phyloP scores from a whole-genome alignment of 2,113 vertebrate genomes.

The Xenopus tropicalis region UCB_Xtro_10.0 CM004443.2:146330501-146331000 shows the following conservation, averaged over 20 bases:
- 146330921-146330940: not conserved
- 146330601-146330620: too few species aligned
- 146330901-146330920: not conserved
- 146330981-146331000: not conserved
- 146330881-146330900: fast-evolving
- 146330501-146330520: too few species aligned
- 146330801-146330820: conserved; percentile 7
- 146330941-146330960: fast-evolving
- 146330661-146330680: not conserved
- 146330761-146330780: not conserved
- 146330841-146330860: not conserved
- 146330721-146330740: conserved; percentile 7
- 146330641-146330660: not conserved
- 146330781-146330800: not conserved
- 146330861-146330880: not conserved
- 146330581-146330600: too few species aligned
- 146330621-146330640: too few species aligned
- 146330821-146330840: conserved; percentile 18
- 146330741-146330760: conserved; percentile 9
- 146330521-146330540: too few species aligned
- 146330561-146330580: too few species aligned
- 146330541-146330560: too few species aligned
- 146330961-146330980: not conserved
- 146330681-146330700: conserved; percentile 1
- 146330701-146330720: conserved; percentile 14